Percentiles rank a stretch among this genome's conserved stretches.
phyloP scores from a whole-genome alignment of 1,140 invertebrate genomes.

The Bombus confusus region DNA sequence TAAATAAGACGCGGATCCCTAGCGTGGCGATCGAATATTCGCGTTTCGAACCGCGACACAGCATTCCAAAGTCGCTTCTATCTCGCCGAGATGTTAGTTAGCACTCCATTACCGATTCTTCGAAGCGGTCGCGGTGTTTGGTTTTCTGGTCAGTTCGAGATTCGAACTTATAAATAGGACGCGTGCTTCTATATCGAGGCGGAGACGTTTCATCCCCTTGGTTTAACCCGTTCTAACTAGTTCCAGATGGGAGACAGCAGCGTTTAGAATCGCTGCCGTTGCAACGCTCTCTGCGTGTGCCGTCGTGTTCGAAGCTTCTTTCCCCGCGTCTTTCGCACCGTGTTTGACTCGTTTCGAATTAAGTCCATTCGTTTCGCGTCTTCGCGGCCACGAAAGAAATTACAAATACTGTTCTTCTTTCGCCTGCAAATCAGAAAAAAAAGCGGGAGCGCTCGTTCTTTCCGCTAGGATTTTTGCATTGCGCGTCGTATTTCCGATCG shows the following conservation, averaged over 20 bases:
- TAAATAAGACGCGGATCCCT: conserved; percentile 1
- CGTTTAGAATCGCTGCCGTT: background rate
- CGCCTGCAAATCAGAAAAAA: no score
- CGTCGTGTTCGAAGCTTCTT: background rate
- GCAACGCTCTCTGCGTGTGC: background rate
- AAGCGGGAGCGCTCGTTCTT: no score
- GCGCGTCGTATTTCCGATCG: no score
- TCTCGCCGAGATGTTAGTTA: conserved; percentile 18
- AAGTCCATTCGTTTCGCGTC: no score
- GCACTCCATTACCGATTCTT: conserved; percentile 27
- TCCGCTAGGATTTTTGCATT: no score
- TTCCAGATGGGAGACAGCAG: conserved; percentile 9
- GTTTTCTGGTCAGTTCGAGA: conserved; percentile 3
- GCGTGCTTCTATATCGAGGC: background rate
- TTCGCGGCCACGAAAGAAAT: no score
- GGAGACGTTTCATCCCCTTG: conserved; percentile 11
- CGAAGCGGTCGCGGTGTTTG: conserved; percentile 21
- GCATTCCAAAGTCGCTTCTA: no score
- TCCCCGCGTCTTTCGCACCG: no score
- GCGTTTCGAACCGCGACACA: background rate
- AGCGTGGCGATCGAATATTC: background rate
- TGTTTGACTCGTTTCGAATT: no score
- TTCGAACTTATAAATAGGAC: conserved; percentile 16
- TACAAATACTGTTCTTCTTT: no score
- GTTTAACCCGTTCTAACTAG: conserved; percentile 9